A percentile compares a stretch with the other conserved stretches of the same genome.
Conservation (phyloP, 2,113 vertebrate species). For the Lophotis ruficrista region DNA sequence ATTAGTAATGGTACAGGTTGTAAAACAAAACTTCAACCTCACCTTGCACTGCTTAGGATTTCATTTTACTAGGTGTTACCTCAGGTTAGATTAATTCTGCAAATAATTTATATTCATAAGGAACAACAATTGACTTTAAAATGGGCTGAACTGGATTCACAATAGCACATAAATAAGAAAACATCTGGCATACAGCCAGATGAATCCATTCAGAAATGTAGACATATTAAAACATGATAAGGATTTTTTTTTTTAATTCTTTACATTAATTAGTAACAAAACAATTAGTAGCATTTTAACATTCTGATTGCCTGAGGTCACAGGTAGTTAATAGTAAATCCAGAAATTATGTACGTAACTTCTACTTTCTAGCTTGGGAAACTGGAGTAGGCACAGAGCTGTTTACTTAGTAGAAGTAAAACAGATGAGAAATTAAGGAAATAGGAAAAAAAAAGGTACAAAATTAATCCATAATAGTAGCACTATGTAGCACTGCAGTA, state of each 20-base stretch:
- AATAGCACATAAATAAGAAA: background rate
- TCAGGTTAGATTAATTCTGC: background rate
- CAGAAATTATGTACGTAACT: background rate
- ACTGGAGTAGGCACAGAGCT: background rate
- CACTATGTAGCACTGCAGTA: background rate
- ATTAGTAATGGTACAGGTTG: background rate
- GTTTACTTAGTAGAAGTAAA: background rate
- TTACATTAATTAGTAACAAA: background rate
- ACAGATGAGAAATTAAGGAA: background rate
- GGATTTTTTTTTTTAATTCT: background rate
- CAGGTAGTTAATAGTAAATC: slow-evolving; percentile 25
- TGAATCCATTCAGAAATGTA: background rate
- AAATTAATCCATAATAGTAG: background rate
- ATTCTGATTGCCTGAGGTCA: background rate
- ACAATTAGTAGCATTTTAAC: background rate
- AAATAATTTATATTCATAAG: background rate
- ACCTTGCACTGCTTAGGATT: background rate
- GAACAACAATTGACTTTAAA: background rate
- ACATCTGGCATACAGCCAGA: background rate
- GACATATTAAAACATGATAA: background rate
- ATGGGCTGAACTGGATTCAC: background rate
- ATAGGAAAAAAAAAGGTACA: background rate
- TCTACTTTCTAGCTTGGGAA: background rate
- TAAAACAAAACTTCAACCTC: background rate
- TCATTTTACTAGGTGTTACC: background rate